A percentile compares a stretch with the other conserved stretches of the same genome.
Evolutionary conservation across 53 echinoderm and acorn worm species (phyloP).

Genomic region (Holothuria scabra): DNA sequence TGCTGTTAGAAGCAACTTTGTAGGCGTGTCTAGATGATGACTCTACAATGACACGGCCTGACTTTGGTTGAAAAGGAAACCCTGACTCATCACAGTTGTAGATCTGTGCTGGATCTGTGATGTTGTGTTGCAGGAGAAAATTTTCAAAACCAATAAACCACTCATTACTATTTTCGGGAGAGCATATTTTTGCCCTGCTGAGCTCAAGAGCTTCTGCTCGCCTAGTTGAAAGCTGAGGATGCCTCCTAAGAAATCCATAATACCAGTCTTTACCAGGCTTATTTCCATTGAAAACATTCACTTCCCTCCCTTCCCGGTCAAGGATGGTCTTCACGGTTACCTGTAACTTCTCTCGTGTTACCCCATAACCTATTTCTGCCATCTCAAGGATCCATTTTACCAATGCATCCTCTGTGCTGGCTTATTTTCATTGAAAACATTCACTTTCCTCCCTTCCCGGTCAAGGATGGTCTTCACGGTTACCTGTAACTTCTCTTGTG

Average conservation of each 20-base stretch:
- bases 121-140: neutral
- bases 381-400: slow-evolving; percentile 19
- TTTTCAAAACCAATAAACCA: neutral
- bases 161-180: neutral
- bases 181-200: slow-evolving; percentile 1
- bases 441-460: too few relatives aligned
- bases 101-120: neutral
- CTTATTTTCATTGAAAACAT: too few relatives aligned
- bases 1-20: neutral
- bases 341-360: neutral
- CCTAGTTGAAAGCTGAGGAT: neutral
- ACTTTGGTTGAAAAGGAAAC: neutral
- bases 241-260: slow-evolving; percentile 6
- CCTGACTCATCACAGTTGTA: slow-evolving; percentile 10
- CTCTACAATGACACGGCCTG: neutral
- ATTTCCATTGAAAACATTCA: neutral
- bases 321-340: slow-evolving; percentile 14
- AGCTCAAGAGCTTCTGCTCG: neutral
- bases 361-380: slow-evolving; percentile 16
- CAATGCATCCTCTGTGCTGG: too few relatives aligned
- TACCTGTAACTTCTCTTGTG: too few relatives aligned
- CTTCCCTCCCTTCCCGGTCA: neutral
- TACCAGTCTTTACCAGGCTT: slow-evolving; percentile 19
- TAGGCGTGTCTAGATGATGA: neutral
- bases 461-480: too few relatives aligned